Conservation (phyloP, 1,140 invertebrate genomes). For the Monomorium pharaonis region DNA sequence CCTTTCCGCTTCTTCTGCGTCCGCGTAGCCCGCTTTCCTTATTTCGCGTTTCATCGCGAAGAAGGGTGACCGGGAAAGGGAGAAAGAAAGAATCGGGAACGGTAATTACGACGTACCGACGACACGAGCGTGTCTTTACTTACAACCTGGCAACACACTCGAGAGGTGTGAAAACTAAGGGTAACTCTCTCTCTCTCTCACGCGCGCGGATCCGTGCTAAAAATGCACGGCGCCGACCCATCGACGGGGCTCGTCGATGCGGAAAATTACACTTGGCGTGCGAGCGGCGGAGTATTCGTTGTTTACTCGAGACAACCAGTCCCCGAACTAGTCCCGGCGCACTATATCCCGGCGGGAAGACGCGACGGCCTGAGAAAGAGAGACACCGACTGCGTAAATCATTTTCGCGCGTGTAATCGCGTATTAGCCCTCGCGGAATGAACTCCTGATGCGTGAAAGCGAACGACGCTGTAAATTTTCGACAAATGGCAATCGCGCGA, state of each 20-base stretch:
- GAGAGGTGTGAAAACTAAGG: conserved; percentile 12
- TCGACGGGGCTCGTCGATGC: conserved; percentile 4
- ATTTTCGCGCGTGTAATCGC: conserved; percentile 34
- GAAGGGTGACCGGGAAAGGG: not conserved
- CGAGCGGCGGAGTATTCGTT: not conserved
- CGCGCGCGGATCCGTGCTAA: not conserved
- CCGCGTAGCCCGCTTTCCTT: conserved; percentile 58
- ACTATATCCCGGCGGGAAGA: not conserved
- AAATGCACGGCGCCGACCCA: conserved; percentile 5
- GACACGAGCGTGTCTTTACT: conserved; percentile 32
- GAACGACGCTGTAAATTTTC: conserved; percentile 35
- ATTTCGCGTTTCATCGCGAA: conserved; percentile 39
- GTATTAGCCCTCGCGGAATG: not conserved
- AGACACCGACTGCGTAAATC: conserved; percentile 11
- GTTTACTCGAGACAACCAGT: conserved; percentile 38
- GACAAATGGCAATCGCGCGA: not conserved
- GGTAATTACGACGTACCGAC: conserved; percentile 52
- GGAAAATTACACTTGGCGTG: conserved; percentile 40
- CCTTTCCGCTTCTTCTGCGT: conserved; percentile 11
- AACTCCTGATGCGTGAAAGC: not conserved
- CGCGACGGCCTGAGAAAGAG: too few relatives aligned
- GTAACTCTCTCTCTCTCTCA: not conserved
- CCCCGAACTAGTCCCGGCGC: not conserved
- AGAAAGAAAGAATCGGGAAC: not conserved
- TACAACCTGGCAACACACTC: conserved; percentile 11